These are phyloP conservation scores for Xanthostigma xanthostigma DNA, from an alignment of 2,888 invertebrate genomes.

Conservation along the genomic window DNA sequence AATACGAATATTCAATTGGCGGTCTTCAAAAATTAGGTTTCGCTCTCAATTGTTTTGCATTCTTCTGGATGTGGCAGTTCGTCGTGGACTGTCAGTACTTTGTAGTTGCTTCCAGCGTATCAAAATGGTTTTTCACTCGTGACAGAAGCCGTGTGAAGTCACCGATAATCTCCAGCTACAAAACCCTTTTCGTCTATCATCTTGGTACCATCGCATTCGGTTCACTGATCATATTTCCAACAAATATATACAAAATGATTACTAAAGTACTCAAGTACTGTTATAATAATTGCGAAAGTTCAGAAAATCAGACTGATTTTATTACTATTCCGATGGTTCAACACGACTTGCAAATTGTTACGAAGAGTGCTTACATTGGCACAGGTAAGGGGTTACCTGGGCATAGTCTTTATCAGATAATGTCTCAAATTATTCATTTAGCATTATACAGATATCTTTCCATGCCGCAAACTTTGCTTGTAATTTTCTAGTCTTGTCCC, in stretches of 20 bases:
- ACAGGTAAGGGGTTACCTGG: too few relatives aligned
- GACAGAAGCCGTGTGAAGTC: slow-evolving; percentile 18
- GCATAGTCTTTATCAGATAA: too few relatives aligned
- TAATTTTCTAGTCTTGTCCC: too few relatives aligned
- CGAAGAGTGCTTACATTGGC: too few relatives aligned
- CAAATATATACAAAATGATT: slow-evolving; percentile 38
- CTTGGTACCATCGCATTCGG: slow-evolving; percentile 53
- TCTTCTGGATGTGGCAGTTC: slow-evolving; percentile 44
- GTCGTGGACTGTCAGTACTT: slow-evolving; percentile 47
- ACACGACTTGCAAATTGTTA: too few relatives aligned
- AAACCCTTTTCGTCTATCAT: slow-evolving; percentile 38
- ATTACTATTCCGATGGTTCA: slow-evolving; percentile 21
- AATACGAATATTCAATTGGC: slow-evolving; percentile 13
- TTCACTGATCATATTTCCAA: slow-evolving; percentile 46
- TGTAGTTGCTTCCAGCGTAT: slow-evolving; percentile 44
- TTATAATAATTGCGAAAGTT: slow-evolving; percentile 29
- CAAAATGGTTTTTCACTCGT: slow-evolving; percentile 48
- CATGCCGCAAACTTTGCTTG: too few relatives aligned
- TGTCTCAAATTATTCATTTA: too few relatives aligned
- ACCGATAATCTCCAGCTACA: slow-evolving; percentile 18
- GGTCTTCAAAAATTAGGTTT: slow-evolving; percentile 14
- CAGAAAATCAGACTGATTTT: slow-evolving; percentile 16
- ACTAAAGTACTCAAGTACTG: slow-evolving; percentile 24
- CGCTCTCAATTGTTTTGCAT: slow-evolving; percentile 31
- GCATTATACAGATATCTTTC: too few relatives aligned